Evolutionary conservation across 1,140 invertebrate genomes (phyloP).

Genomic region (Ptiloglossa arizonensis): DNA sequence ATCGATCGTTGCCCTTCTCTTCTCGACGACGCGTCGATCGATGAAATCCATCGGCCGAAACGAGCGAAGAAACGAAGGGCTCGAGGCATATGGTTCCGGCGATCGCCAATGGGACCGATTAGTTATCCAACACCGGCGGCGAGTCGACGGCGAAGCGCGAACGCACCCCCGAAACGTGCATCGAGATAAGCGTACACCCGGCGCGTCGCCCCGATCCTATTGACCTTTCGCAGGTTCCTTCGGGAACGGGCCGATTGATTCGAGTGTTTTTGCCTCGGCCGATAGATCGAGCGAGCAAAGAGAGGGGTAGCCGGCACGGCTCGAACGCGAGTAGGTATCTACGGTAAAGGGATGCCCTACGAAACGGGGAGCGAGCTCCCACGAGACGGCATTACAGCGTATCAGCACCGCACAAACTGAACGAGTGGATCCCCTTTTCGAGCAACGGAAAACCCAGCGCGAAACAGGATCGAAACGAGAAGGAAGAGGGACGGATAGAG

Average conservation of each 20-base stretch:
- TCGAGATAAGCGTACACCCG: conserved; percentile 58
- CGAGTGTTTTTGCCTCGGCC: conserved; percentile 68
- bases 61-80: background rate
- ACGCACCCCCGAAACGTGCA: conserved; percentile 32
- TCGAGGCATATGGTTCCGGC: conserved; percentile 52
- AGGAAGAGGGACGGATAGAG: conserved; percentile 49
- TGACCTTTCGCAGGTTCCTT: conserved; percentile 71
- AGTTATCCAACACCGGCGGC: conserved; percentile 33
- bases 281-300: conserved; percentile 25
- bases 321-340: conserved; percentile 54
- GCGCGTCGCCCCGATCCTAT: conserved; percentile 59
- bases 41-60: conserved; percentile 25
- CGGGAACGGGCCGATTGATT: conserved; percentile 69
- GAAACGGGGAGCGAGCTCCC: conserved; percentile 67
- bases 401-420: conserved; percentile 80
- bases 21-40: background rate
- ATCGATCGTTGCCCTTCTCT: background rate
- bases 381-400: conserved; percentile 78
- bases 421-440: conserved; percentile 69
- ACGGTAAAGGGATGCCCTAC: conserved; percentile 37
- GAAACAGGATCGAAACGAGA: conserved; percentile 7
- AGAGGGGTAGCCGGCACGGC: background rate
- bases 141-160: too few relatives aligned
- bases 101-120: conserved; percentile 53
- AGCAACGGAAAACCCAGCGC: conserved; percentile 47